These are phyloP conservation scores for Micrasema longulum DNA, from an alignment of 1,140 invertebrate species.

Conservation along the genomic window DNA sequence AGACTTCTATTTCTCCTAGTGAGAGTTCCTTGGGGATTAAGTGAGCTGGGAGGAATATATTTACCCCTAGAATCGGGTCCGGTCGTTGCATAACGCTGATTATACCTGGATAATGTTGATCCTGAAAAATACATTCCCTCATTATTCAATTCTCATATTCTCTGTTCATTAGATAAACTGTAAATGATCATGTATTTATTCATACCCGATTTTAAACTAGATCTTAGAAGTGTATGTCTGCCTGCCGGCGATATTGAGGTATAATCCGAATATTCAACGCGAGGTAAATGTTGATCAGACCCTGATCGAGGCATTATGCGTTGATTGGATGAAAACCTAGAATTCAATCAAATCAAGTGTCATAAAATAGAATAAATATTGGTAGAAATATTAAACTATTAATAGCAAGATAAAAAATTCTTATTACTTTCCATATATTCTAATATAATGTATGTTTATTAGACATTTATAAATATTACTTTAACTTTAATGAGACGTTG, in stretches of 20 bases:
- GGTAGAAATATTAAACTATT: no score
- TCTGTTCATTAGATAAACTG: neutral
- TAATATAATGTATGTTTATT: no score
- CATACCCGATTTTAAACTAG: conserved; percentile 78
- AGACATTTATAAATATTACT: no score
- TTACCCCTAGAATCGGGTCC: conserved; percentile 61
- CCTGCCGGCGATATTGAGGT: conserved; percentile 72
- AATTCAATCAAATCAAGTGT: no score
- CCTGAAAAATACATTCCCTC: conserved; percentile 55
- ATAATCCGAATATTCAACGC: conserved; percentile 82
- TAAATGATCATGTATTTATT: no score
- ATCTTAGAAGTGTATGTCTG: conserved; percentile 79
- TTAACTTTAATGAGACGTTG: no score
- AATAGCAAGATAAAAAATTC: no score
- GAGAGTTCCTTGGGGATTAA: conserved; percentile 55
- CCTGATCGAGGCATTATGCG: conserved; percentile 83
- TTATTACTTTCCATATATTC: no score
- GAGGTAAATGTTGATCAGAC: conserved; percentile 85
- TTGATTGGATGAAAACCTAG: conserved; percentile 61
- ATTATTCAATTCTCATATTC: no score
- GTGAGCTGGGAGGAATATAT: conserved; percentile 47
- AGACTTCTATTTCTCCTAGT: conserved; percentile 80
- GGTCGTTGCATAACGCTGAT: conserved; percentile 71
- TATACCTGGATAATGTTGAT: conserved; percentile 67
- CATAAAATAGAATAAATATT: no score